These are phyloP conservation scores for Pao palembangensis DNA, from an alignment of 2,113 vertebrate species.

Conservation along the genomic window DNA sequence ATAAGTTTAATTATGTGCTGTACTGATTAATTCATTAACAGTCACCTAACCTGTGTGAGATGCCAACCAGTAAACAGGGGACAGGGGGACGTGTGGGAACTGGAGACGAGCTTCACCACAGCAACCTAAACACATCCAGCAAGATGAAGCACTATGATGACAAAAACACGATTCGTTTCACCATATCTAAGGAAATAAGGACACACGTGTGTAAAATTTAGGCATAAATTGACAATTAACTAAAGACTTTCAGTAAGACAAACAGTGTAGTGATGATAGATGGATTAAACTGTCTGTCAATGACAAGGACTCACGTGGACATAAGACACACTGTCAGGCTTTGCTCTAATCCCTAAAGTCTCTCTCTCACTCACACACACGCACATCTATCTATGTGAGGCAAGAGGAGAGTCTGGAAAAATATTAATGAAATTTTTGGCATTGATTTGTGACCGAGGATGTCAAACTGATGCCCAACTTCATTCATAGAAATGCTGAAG, in stretches of 20 bases:
- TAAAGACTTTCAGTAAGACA: conserved; percentile 1
- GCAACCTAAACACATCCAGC: conserved; percentile 21
- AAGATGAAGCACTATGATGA: neutral
- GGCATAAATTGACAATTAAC: too few relatives aligned
- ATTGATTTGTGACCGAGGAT: neutral
- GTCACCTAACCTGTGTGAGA: conserved; percentile 9
- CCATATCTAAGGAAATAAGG: too few relatives aligned
- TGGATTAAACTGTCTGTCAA: conserved; percentile 49
- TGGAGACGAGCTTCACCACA: conserved; percentile 19
- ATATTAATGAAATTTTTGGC: too few relatives aligned
- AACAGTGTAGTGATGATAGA: conserved; percentile 13
- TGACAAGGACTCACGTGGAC: conserved; percentile 48
- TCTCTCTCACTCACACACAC: conserved; percentile 30
- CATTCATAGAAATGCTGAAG: conserved; percentile 3
- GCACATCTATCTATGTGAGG: conserved; percentile 36
- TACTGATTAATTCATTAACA: conserved; percentile 2
- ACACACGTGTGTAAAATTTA: too few relatives aligned
- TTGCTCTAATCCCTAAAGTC: conserved; percentile 52
- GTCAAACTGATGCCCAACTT: conserved; percentile 28
- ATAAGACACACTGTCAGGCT: conserved; percentile 55
- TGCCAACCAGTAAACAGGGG: conserved; percentile 13
- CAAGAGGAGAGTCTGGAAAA: conserved; percentile 5
- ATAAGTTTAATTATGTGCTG: neutral
- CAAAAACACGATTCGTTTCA: neutral
- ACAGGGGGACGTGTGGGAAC: neutral